Evolutionary conservation across 2,888 invertebrate species (phyloP).

Genomic region (Aphrophora alni): DNA sequence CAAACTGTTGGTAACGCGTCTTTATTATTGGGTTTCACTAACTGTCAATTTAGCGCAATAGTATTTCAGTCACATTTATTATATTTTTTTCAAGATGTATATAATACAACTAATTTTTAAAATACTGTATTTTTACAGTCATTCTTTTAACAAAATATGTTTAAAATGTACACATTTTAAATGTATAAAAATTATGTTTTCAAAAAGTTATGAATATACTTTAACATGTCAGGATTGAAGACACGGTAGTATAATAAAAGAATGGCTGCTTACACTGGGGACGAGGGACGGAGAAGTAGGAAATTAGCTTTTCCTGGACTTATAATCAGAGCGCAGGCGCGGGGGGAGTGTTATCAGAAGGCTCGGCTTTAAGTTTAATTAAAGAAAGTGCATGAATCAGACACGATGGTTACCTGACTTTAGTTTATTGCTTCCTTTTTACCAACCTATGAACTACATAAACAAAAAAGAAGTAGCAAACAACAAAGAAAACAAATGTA

Average conservation of each 20-base stretch:
- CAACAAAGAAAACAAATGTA: no score
- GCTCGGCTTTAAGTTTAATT: neutral
- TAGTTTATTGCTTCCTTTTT: neutral
- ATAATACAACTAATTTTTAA: no score
- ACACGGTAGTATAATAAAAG: neutral
- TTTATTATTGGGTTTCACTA: no score
- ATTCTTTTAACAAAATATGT: no score
- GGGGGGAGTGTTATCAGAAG: neutral
- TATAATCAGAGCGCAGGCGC: neutral
- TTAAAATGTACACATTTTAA: neutral
- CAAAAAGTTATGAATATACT: neutral
- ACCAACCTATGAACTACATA: neutral
- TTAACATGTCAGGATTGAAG: neutral
- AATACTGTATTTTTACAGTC: no score
- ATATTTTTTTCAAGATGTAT: no score
- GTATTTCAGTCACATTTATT: no score
- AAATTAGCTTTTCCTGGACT: constrained; percentile 9
- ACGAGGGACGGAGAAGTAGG: neutral
- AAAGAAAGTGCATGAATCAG: neutral
- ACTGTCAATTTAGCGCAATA: no score
- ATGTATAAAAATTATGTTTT: neutral
- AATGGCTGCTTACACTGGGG: neutral
- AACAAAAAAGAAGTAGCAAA: neutral
- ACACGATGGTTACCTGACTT: neutral
- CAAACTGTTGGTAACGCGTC: no score